Evolutionary conservation across 2,888 invertebrate genomes (phyloP).

Genomic region (Hirudinaria manillensis): DNA sequence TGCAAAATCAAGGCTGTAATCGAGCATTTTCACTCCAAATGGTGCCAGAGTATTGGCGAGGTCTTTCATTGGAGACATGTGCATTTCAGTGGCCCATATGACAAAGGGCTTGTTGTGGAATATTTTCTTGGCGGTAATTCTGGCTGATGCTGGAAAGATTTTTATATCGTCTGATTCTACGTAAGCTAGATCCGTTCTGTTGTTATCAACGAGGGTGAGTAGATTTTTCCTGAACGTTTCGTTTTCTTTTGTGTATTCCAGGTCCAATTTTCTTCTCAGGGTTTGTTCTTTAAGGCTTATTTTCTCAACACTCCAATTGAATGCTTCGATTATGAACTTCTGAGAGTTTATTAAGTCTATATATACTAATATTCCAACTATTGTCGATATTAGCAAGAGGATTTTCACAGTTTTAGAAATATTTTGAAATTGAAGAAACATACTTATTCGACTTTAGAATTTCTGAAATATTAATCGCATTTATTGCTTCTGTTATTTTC

Average conservation of each 20-base stretch:
- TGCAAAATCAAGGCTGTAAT: not conserved
- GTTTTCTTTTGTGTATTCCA: not conserved
- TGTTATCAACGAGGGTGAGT: not conserved
- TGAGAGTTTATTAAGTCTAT: no score
- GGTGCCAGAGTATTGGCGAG: constrained; percentile 5
- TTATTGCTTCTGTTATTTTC: no score
- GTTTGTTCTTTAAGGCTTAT: no score
- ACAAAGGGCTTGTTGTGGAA: constrained; percentile 13
- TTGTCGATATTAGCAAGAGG: no score
- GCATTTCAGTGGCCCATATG: constrained; percentile 21
- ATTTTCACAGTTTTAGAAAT: no score
- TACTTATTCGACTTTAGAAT: no score
- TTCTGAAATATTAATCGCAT: no score
- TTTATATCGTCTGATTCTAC: not conserved
- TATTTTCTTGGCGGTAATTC: constrained; percentile 25
- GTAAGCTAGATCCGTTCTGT: not conserved
- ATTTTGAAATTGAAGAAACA: no score
- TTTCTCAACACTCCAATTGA: no score
- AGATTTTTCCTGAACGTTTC: not conserved
- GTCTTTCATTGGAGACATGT: constrained; percentile 24
- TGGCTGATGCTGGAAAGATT: constrained; percentile 10
- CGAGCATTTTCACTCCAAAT: constrained; percentile 10
- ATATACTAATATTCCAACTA: no score
- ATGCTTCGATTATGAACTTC: no score
- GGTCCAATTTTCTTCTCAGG: not conserved